A percentile compares a stretch with the other conserved stretches of the same genome.
These are phyloP conservation scores for Carabus problematicus DNA, from an alignment of 2,888 invertebrate species.

Conservation along the genomic window DNA sequence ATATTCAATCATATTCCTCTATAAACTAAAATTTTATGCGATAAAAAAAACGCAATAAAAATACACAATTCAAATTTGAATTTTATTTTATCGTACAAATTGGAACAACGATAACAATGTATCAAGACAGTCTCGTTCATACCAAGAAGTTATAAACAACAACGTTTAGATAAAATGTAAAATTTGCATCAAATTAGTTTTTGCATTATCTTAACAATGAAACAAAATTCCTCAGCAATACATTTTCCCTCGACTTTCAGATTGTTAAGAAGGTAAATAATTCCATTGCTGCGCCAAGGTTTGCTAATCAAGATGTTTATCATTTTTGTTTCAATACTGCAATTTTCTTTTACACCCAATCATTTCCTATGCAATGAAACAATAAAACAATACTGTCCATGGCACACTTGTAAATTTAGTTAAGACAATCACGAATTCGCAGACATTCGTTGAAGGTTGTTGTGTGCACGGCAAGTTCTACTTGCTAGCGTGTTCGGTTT, in stretches of 20 bases:
- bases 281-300: neutral
- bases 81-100: no score
- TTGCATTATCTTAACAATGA: no score
- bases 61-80: no score
- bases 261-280: constrained; percentile 1
- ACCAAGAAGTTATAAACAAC: no score
- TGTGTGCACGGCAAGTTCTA: neutral
- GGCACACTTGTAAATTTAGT: constrained; percentile 14
- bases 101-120: no score
- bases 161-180: no score
- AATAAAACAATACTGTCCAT: constrained; percentile 17
- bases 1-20: no score
- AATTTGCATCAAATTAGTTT: no score
- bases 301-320: constrained; percentile 1
- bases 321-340: neutral
- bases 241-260: neutral
- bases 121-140: no score
- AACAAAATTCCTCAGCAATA: neutral
- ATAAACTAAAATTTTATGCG: no score
- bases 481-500: neutral
- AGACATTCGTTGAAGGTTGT: constrained; percentile 8
- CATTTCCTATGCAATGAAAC: constrained; percentile 4
- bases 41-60: no score
- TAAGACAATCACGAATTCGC: neutral
- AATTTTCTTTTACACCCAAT: constrained; percentile 2